phyloP scores from a whole-genome alignment of 2,113 vertebrate genomes.

The Taurulus bubalis region DNA sequence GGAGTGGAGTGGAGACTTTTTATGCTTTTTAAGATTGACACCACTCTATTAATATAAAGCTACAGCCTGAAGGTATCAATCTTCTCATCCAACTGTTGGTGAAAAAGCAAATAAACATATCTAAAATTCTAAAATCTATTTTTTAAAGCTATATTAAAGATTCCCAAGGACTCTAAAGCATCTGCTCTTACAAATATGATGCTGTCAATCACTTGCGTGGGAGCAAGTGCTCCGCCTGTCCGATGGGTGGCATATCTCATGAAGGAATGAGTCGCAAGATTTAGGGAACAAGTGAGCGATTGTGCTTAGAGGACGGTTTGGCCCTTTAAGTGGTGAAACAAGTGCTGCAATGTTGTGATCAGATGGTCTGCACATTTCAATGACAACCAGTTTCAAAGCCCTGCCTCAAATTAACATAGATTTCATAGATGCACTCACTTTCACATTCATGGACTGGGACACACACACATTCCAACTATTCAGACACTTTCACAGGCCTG shows the following conservation, averaged over 20 bases:
- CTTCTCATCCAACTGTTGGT: neutral
- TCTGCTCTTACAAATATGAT: slow-evolving; percentile 12
- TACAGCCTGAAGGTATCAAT: neutral
- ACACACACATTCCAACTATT: slow-evolving; percentile 64
- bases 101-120: neutral
- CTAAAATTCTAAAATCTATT: neutral
- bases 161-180: neutral
- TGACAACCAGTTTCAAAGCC: slow-evolving; percentile 40
- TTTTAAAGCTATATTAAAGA: neutral
- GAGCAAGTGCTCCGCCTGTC: neutral
- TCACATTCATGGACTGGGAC: slow-evolving; percentile 33
- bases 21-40: neutral
- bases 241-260: slow-evolving; percentile 7
- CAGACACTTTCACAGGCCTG: slow-evolving; percentile 69
- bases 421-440: slow-evolving; percentile 54
- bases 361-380: slow-evolving; percentile 42
- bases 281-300: slow-evolving; percentile 20
- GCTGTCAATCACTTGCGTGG: slow-evolving; percentile 5
- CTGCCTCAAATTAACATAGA: slow-evolving; percentile 57
- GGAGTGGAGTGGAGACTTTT: too few species aligned
- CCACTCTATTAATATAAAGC: neutral
- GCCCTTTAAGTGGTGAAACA: slow-evolving; percentile 38
- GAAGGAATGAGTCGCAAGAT: slow-evolving; percentile 2
- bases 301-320: neutral
- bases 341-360: slow-evolving; percentile 21